A percentile compares a stretch with the other conserved stretches of the same genome.
Conservation (phyloP, 2,888 invertebrate genomes). For the Machimus rusticus region DNA sequence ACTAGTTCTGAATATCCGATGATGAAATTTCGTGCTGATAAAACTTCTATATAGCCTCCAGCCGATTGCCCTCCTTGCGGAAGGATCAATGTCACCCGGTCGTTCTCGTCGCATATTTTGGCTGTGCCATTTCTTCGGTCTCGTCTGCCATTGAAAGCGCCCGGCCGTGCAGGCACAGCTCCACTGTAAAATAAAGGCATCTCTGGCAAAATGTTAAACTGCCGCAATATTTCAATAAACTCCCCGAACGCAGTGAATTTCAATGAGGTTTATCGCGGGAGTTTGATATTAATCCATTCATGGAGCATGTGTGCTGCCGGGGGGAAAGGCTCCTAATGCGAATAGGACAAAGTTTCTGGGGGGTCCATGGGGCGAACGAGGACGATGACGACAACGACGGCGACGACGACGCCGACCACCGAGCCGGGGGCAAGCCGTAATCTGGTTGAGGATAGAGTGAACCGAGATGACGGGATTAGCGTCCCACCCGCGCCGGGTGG, state of each 20-base stretch:
- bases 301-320: background rate
- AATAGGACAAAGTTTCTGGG: background rate
- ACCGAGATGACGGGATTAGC: background rate
- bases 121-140: background rate
- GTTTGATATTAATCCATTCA: background rate
- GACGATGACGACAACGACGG: background rate
- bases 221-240: constrained; percentile 39
- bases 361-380: background rate
- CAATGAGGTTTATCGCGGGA: constrained; percentile 17
- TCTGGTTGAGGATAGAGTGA: background rate
- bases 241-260: constrained; percentile 10
- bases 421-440: background rate
- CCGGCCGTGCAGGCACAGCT: background rate
- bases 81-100: background rate
- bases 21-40: constrained; percentile 3
- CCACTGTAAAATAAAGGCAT: constrained; percentile 19
- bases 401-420: background rate
- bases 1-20: background rate
- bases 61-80: background rate
- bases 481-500: background rate
- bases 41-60: constrained; percentile 3
- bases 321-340: background rate
- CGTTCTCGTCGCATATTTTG: background rate
- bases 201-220: constrained; percentile 26
- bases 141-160: background rate